Percentiles rank a stretch among this genome's conserved stretches.
These are phyloP conservation scores for Rhincodon typus DNA, from an alignment of 2,797 vertebrate species.

Conservation along the genomic window DNA sequence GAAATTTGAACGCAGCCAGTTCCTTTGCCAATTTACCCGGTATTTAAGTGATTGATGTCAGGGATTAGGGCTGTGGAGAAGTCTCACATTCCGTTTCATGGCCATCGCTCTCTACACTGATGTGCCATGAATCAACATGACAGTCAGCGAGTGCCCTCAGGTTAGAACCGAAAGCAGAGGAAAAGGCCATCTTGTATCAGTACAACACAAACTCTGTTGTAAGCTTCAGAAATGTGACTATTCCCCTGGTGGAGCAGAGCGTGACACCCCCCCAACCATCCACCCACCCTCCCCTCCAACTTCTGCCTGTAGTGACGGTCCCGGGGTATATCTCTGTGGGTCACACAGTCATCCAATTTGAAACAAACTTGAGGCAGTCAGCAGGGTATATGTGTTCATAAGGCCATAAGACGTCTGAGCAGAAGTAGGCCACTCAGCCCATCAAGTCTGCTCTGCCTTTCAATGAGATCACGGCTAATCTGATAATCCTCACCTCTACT, in stretches of 20 bases:
- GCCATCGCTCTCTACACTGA: not conserved
- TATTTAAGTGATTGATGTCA: conserved; percentile 7
- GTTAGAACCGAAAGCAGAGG: not conserved
- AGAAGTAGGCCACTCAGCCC: no score
- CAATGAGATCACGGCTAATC: no score
- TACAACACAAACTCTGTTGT: not conserved
- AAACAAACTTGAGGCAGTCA: not conserved
- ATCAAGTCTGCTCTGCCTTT: no score
- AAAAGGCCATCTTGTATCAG: not conserved
- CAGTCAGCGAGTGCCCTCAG: not conserved
- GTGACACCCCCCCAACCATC: no score
- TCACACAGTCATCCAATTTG: not conserved
- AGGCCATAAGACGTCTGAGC: no score
- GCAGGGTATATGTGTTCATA: not conserved
- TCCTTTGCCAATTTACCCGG: not conserved
- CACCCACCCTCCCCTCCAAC: no score
- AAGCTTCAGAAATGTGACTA: not conserved
- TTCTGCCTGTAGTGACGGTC: not conserved
- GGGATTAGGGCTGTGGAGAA: not conserved
- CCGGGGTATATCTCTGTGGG: not conserved
- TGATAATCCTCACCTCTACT: no score
- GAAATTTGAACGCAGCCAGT: not conserved
- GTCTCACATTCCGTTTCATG: not conserved
- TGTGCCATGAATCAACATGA: not conserved
- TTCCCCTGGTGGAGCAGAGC: not conserved